A percentile compares a stretch with the other conserved stretches of the same genome.
These are phyloP conservation scores for Cyanocitta stelleri DNA, from an alignment of 2,113 vertebrate genomes.

Conservation along the genomic window DNA sequence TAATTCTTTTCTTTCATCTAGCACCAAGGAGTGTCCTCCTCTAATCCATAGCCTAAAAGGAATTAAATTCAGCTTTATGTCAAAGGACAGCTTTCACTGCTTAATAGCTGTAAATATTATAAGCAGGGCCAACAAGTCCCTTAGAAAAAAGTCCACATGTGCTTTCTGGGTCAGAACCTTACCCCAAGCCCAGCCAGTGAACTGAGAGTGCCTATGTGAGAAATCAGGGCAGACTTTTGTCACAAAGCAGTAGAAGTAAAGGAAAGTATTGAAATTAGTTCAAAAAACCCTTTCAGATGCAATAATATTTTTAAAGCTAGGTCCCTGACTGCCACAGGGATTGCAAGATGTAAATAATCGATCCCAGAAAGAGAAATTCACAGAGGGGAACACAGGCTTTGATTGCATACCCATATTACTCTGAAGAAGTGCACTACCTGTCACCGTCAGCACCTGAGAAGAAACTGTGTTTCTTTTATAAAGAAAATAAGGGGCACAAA, in stretches of 20 bases:
- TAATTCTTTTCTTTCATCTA: not conserved
- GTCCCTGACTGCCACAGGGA: not conserved
- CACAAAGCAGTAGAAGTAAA: not conserved
- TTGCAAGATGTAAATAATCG: not conserved
- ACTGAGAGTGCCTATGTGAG: fast-evolving
- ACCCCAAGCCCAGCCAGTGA: fast-evolving
- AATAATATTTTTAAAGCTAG: not conserved
- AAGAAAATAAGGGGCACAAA: not conserved
- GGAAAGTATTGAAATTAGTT: not conserved
- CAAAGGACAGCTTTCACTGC: not conserved
- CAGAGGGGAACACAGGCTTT: not conserved
- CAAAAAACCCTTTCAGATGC: not conserved
- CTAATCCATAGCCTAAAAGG: not conserved
- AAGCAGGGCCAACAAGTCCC: not conserved
- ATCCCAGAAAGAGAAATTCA: not conserved
- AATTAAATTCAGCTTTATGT: not conserved
- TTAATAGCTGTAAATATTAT: not conserved
- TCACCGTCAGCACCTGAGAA: not conserved
- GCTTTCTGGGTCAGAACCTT: not conserved
- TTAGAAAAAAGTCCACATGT: not conserved
- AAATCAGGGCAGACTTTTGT: not conserved
- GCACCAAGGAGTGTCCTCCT: not conserved
- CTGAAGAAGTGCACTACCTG: not conserved
- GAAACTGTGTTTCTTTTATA: not conserved
- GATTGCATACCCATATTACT: not conserved